Percentiles rank a stretch among this genome's conserved stretches.
Conservation (phyloP, 2,888 invertebrate species). For the Orchesellides sinensis region DNA sequence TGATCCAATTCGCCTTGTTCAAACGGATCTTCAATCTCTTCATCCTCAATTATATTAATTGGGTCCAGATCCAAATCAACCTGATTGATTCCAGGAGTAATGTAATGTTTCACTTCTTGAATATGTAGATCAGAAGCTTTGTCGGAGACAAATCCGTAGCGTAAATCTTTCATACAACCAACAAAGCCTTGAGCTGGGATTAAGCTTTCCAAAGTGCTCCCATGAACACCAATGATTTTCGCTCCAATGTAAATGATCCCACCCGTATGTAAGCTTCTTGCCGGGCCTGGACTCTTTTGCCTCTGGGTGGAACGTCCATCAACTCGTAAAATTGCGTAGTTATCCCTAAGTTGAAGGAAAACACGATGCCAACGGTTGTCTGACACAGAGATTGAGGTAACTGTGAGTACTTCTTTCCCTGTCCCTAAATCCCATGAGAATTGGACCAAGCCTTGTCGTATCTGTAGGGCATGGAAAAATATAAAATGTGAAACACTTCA, state of each 20-base stretch:
- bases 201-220: constrained; percentile 70
- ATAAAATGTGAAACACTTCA: neutral
- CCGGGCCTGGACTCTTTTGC: constrained; percentile 73
- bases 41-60: constrained; percentile 62
- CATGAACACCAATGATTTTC: constrained; percentile 71
- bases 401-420: constrained; percentile 90
- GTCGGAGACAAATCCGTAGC: constrained; percentile 82
- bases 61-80: constrained; percentile 62
- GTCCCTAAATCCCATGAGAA: constrained; percentile 95
- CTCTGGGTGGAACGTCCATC: constrained; percentile 73
- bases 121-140: constrained; percentile 69
- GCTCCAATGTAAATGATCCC: constrained; percentile 74
- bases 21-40: constrained; percentile 62
- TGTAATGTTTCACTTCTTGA: constrained; percentile 75
- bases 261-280: constrained; percentile 72
- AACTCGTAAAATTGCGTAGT: constrained; percentile 72
- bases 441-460: constrained; percentile 90
- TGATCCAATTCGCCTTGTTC: constrained; percentile 52
- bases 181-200: constrained; percentile 84
- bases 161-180: constrained; percentile 93
- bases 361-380: constrained; percentile 91
- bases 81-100: constrained; percentile 72
- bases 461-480: constrained; percentile 76
- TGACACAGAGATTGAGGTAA: constrained; percentile 86
- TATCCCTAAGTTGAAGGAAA: constrained; percentile 74